A percentile compares a stretch with the other conserved stretches of the same genome.
phyloP scores from a whole-genome alignment of 2,113 vertebrate genomes.

The Australoheros scitulus region DNA sequence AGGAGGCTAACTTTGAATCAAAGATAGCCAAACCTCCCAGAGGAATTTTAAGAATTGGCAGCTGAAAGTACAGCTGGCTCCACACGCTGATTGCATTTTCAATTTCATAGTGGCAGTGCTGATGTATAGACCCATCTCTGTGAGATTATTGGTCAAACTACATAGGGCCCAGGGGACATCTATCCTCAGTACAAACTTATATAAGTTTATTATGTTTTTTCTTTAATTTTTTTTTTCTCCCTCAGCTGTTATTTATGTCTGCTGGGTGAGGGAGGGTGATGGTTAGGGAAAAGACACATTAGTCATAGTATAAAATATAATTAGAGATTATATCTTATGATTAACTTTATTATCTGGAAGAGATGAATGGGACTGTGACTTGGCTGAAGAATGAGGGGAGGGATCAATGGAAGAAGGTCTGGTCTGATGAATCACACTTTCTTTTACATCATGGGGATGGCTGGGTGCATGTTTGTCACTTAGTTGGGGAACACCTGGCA shows the following conservation, averaged over 20 bases:
- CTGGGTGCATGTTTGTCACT: too few relatives aligned
- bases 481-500: too few relatives aligned
- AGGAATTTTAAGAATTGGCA: slow-evolving; percentile 39
- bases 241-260: not conserved
- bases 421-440: not conserved
- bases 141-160: not conserved
- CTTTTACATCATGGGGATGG: too few relatives aligned
- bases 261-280: not conserved
- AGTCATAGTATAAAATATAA: not conserved
- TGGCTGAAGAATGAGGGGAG: not conserved
- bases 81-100: slow-evolving; percentile 28
- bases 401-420: too few relatives aligned
- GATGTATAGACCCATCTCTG: slow-evolving; percentile 6
- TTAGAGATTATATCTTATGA: not conserved
- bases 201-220: not conserved
- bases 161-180: not conserved
- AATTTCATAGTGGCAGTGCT: slow-evolving; percentile 37
- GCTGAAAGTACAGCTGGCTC: not conserved
- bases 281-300: not conserved
- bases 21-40: slow-evolving; percentile 7
- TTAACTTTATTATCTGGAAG: not conserved
- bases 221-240: not conserved
- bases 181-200: not conserved
- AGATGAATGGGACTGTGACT: not conserved
- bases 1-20: slow-evolving; percentile 13